Percentiles rank a stretch among this genome's conserved stretches.
These are phyloP conservation scores for Parnassius orleans DNA, from an alignment of 2,888 invertebrate genomes.

Conservation along the genomic window DNA sequence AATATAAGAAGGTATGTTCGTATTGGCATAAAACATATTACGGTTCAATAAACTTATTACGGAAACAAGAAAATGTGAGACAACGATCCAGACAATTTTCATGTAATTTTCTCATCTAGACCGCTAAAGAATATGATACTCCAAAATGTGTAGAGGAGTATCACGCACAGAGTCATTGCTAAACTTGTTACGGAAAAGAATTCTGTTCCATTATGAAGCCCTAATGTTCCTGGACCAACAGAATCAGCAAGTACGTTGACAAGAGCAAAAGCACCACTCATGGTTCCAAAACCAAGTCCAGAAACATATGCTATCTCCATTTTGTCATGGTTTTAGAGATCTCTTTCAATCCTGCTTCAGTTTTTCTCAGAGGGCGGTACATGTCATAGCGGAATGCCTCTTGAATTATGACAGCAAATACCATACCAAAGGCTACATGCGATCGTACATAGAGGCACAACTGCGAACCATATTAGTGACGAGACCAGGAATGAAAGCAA, in stretches of 20 bases:
- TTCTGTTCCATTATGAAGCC: conserved; percentile 90
- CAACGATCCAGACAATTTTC: conserved; percentile 86
- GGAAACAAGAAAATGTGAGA: conserved; percentile 89
- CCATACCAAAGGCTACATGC: conserved; percentile 90
- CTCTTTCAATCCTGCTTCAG: conserved; percentile 94
- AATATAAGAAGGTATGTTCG: conserved; percentile 85
- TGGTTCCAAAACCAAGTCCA: conserved; percentile 97
- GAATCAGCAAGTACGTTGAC: conserved; percentile 97
- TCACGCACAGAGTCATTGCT: conserved; percentile 92
- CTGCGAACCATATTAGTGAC: conserved; percentile 93
- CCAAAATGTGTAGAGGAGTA: conserved; percentile 97
- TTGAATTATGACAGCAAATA: conserved; percentile 93
- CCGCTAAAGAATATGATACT: conserved; percentile 94
- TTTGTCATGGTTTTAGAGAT: conserved; percentile 90
- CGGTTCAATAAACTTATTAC: conserved; percentile 89
- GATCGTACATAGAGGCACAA: conserved; percentile 89
- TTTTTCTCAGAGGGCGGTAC: conserved; percentile 89
- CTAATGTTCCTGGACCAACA: conserved; percentile 97
- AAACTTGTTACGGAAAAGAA: conserved; percentile 96
- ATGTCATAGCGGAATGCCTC: conserved; percentile 92
- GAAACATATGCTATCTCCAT: conserved; percentile 97
- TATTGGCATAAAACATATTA: conserved; percentile 84
- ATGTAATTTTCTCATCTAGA: conserved; percentile 87
- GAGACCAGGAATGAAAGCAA: conserved; percentile 93
- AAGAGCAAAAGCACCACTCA: conserved; percentile 96